Evolutionary conservation across 35 echinoderm and acorn worm genomes (phyloP), one percentile per base, ranked within the genome.

Genomic region (Heliocidaris tuberculata): DNA sequence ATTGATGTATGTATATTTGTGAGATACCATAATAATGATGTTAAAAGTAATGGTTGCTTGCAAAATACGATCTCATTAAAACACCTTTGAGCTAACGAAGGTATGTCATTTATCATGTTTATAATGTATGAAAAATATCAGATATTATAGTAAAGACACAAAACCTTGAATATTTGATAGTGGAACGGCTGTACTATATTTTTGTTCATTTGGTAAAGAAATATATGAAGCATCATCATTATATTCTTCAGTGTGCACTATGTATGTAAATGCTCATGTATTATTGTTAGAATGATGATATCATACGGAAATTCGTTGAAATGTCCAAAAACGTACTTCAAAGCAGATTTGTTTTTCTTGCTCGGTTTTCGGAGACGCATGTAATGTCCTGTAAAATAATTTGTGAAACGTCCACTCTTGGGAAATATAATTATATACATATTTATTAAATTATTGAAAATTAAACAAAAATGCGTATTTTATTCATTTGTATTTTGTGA

Each of bases 361-460:
- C 65, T 78, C 27, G 19, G 65, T 78, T 56, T 78, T 24, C 27
- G 65, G 65, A 78, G 65, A 78, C 65, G 65, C 65, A 78, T 78
- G 65, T 78, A 78, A 78, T 78, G 65, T 78, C 65, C 7, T 78
- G 65, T 78, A n/a, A 78, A 78, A 78, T 78, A 78, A 78, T n/a
- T n/a, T 78, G 65, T 78, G 65, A 78, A n/a, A 78, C 65, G 65
- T 78, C 65, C 65, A 27, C 27, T 78, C 15, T 27, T 78, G 65
- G 65, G 27, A 78, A 78, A 78, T 78, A 78, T 78, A 24, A 78
- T 78, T 78, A 78, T 78, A 78, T 78, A 78, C 65, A n/a, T 71
- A 71, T 71, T 27, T 78, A 78, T 78, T 78, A 78, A 78, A 78
- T 78, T 78, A 78, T 24, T 19, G 65, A 78, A 78, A 71, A 78